These are phyloP conservation scores for Molossus molossus DNA, from an alignment of 2,797 vertebrate genomes.

Conservation along the genomic window DNA sequence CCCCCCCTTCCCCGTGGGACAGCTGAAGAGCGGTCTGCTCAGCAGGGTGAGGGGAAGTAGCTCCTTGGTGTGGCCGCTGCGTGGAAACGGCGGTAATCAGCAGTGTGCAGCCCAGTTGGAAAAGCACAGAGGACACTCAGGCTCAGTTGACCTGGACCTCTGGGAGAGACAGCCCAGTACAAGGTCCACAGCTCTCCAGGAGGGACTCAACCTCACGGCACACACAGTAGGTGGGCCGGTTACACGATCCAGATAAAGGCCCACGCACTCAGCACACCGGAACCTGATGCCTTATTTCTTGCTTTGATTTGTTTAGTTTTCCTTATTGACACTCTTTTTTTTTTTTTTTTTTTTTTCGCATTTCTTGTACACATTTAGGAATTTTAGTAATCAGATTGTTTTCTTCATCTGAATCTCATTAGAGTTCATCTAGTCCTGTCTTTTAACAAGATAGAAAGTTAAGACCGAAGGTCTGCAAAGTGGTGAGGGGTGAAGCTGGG, in stretches of 20 bases:
- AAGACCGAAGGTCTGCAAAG: background rate
- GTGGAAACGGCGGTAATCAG: constrained; percentile 68
- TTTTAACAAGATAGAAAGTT: background rate
- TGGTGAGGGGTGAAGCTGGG: background rate
- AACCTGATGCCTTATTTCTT: background rate
- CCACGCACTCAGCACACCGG: background rate
- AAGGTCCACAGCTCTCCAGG: constrained; percentile 69
- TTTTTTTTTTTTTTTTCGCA: background rate
- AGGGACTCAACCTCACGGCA: constrained; percentile 55
- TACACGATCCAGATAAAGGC: background rate
- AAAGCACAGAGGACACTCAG: constrained; percentile 65
- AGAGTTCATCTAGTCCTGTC: background rate
- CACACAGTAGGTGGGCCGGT: background rate
- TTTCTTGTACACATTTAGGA: background rate
- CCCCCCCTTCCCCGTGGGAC: constrained; percentile 30
- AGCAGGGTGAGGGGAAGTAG: constrained; percentile 44
- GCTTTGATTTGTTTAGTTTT: background rate
- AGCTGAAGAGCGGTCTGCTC: constrained; percentile 64
- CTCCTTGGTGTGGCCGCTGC: constrained; percentile 40
- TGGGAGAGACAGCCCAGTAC: background rate
- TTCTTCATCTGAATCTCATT: background rate
- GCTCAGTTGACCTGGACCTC: constrained; percentile 65
- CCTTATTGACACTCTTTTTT: background rate
- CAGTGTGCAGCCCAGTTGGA: constrained; percentile 64
- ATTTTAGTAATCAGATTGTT: background rate